Conservation (phyloP, 2,113 vertebrate species). For the Charina bottae region DNA sequence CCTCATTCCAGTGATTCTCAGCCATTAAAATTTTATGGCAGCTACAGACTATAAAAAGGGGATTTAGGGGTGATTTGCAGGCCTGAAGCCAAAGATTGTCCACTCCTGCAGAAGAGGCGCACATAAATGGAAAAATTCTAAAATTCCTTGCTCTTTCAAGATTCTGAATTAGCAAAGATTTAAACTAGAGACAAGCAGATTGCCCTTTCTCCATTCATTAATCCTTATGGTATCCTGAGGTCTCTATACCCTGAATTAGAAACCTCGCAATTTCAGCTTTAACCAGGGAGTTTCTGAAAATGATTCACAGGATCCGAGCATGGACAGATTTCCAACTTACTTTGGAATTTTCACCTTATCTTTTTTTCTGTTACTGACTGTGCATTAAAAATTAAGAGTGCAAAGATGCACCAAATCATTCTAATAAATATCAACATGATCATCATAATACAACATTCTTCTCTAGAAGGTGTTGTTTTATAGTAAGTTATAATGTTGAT, state of each 20-base stretch:
- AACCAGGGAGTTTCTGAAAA: neutral
- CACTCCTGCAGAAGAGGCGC: no score
- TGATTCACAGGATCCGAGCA: neutral
- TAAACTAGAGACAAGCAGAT: neutral
- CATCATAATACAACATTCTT: neutral
- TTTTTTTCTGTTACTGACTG: neutral
- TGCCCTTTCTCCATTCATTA: neutral
- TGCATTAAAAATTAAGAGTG: neutral
- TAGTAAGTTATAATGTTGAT: no score
- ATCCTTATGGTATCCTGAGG: neutral
- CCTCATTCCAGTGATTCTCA: no score
- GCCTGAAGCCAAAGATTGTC: no score
- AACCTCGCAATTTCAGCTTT: neutral
- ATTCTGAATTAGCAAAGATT: neutral
- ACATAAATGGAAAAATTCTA: neutral
- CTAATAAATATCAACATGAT: neutral
- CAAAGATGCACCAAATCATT: neutral
- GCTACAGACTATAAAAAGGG: no score
- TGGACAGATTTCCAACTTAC: neutral
- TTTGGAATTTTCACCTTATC: neutral
- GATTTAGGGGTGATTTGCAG: no score
- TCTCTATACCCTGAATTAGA: neutral
- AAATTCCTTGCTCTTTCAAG: neutral
- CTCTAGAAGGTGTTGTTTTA: no score
- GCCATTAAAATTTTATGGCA: no score